Conservation (phyloP, 2,113 vertebrate genomes). For the Odontophorus gujanensis region DNA sequence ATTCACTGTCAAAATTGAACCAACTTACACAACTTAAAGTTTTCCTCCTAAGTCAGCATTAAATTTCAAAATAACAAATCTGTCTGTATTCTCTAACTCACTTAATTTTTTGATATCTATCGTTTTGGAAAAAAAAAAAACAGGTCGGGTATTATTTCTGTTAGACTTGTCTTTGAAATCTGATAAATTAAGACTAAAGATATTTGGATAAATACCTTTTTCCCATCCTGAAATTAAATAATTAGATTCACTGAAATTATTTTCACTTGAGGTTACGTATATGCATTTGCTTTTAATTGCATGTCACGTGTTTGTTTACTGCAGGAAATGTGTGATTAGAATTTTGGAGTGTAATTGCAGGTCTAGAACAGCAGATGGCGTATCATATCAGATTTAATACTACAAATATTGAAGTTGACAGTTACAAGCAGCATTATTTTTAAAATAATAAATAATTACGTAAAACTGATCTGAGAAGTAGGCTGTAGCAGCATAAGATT, state of each 20-base stretch:
- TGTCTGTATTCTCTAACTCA: neutral
- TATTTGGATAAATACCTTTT: neutral
- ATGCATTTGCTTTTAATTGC: neutral
- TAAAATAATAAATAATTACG: neutral
- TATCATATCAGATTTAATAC: neutral
- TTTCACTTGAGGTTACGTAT: neutral
- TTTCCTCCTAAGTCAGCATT: neutral
- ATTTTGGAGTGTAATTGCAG: neutral
- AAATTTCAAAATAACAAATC: neutral
- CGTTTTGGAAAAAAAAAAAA: neutral
- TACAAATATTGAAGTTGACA: neutral
- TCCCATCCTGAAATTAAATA: neutral
- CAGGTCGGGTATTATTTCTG: neutral
- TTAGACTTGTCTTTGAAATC: neutral
- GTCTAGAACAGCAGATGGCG: slow-evolving; percentile 62
- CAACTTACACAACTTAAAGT: neutral
- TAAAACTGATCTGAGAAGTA: neutral
- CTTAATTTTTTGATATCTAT: neutral
- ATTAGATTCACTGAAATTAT: neutral
- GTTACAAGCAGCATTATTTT: neutral
- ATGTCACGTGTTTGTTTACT: neutral
- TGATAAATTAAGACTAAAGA: neutral
- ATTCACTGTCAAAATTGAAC: neutral
- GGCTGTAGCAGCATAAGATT: accelerated
- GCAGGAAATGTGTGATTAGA: neutral